A percentile compares a stretch with the other conserved stretches of the same genome.
phyloP scores from a whole-genome alignment of 1,140 invertebrate species.

The Radopholus similis region DNA sequence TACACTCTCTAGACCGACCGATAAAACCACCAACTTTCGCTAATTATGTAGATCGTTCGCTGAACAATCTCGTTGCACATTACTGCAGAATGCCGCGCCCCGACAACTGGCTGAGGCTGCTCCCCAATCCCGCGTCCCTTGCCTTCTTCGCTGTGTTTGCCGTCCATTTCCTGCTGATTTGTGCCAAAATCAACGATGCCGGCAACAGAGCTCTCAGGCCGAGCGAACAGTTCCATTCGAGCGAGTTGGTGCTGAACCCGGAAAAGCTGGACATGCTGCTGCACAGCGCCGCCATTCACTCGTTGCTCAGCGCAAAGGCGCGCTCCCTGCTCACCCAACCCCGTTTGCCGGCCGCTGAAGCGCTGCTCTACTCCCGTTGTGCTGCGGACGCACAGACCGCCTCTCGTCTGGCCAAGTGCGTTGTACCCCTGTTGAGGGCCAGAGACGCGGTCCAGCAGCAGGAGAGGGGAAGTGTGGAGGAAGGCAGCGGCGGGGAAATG shows the following conservation, averaged over 20 bases:
- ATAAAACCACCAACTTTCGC: too few species aligned
- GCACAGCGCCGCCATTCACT: not conserved
- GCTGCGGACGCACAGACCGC: not conserved
- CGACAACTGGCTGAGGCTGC: too few species aligned
- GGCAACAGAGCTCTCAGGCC: too few species aligned
- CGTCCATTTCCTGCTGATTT: too few species aligned
- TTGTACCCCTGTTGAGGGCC: conserved; percentile 10
- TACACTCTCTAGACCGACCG: too few species aligned
- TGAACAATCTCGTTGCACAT: too few species aligned
- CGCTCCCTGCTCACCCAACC: not conserved
- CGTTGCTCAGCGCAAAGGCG: not conserved
- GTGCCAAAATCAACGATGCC: too few species aligned
- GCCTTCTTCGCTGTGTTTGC: too few species aligned
- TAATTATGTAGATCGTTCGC: too few species aligned
- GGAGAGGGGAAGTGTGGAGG: not conserved
- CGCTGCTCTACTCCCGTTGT: conserved; percentile 1
- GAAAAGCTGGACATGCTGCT: conserved; percentile 17
- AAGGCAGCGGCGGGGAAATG: not conserved
- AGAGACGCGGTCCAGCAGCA: not conserved
- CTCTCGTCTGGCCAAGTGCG: conserved; percentile 11
- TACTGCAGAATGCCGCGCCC: too few species aligned
- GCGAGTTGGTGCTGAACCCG: conserved; percentile 10
- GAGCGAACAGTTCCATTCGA: too few species aligned
- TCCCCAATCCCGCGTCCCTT: too few species aligned
- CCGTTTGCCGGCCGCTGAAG: not conserved